Evolutionary conservation across 2,888 invertebrate species (phyloP).

Genomic region (Heliconius hortense): DNA sequence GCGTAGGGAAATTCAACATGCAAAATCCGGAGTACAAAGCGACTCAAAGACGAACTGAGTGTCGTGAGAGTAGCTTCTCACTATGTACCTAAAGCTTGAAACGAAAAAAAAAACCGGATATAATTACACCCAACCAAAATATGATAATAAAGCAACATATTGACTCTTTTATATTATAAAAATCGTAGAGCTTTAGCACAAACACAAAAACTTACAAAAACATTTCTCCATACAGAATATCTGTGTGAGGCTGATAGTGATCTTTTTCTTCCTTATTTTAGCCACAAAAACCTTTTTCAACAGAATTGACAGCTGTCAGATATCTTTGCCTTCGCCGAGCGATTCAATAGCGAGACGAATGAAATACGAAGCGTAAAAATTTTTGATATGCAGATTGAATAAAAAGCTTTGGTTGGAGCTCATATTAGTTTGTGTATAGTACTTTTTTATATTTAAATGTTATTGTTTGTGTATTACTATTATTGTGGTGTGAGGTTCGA

Average conservation of each 20-base stretch:
- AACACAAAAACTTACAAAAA: background rate
- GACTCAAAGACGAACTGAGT: too few species aligned
- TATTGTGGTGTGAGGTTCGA: too few species aligned
- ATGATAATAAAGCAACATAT: background rate
- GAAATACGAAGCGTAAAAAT: constrained; percentile 22
- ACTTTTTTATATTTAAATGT: background rate
- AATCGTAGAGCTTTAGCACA: background rate
- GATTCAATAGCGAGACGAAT: constrained; percentile 29
- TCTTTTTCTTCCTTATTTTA: constrained; percentile 22
- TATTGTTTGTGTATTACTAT: background rate
- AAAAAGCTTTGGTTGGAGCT: constrained; percentile 8
- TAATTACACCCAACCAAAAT: background rate
- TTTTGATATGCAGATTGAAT: constrained; percentile 19
- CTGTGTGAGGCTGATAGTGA: constrained; percentile 11
- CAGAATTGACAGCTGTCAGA: constrained; percentile 35
- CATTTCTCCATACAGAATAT: background rate
- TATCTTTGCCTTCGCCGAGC: constrained; percentile 28
- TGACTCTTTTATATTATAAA: background rate
- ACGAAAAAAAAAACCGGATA: too few species aligned
- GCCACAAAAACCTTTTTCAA: constrained; percentile 32
- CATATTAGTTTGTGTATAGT: constrained; percentile 2
- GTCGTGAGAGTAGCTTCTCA: too few species aligned
- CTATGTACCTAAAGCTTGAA: too few species aligned
- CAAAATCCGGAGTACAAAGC: too few species aligned
- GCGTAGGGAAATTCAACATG: too few species aligned